Base-by-base conservation (phyloP, 1,140 invertebrate genomes). In the Melipona quadrifasciata region DNA sequence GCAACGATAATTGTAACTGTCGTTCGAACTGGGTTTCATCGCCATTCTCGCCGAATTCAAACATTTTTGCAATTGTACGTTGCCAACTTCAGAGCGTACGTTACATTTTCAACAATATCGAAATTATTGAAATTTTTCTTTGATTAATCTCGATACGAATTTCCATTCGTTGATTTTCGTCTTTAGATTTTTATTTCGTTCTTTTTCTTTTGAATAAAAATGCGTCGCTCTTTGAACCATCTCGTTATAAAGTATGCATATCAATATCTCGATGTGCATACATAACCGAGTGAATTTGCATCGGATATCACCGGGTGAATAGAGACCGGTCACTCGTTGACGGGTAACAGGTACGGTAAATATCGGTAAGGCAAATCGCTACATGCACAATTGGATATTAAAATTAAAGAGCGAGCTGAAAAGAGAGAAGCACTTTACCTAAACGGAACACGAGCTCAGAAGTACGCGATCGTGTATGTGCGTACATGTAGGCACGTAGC, bases 201-300 rank as follows among this genome's bases (percentile, higher is more conserved):
- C 17, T 61, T 12, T n/a, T 8, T n/a, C 24, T 53, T 53, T n/a
- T 19, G 2, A 0, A 0, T 27, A 68, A 67, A 47, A 17, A 21
- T 47, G 34, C 24, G n/a, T 74, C 1, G 27, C 51, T 58, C 74
- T 82, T 87, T 87, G 83, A 80, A 34, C 61, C 53, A 72, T 34
- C 57, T 34, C 75, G 82, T 82, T 67, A 67, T 68, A 83, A 87
- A 81, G 80, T 86, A 82, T 86, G 78, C 85, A 79, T 84, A 80
- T 39, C 78, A 67, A 67, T 67, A 31, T 31, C 74, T 88, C 79
- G 88, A 88, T 84, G 86, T 88, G 75, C 84, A 82, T 80, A 87
- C 74, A 67, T 78, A 80, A 84, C 78, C 64, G 72, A 82, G 67
- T 81, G 88, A 89, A 89, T 89, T 89, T 86, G 85, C 85, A 89